phyloP scores from a whole-genome alignment of 2,888 invertebrate genomes.

The Bombyx huttoni region DNA sequence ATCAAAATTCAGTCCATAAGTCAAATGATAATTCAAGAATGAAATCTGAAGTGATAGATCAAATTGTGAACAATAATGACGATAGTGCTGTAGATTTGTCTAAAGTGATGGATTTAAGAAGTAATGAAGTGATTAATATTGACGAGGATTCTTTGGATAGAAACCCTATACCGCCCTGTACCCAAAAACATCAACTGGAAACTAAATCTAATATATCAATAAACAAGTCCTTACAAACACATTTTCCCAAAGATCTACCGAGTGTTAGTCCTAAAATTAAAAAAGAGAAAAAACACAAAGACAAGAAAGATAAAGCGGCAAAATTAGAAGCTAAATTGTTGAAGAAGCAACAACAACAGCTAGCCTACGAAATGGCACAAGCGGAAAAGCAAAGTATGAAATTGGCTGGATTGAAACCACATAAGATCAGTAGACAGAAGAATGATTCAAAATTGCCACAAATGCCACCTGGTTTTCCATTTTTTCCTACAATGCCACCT shows the following conservation, averaged over 20 bases:
- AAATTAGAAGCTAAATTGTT: constrained; percentile 59
- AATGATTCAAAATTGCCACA: constrained; percentile 51
- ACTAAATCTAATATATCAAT: constrained; percentile 50
- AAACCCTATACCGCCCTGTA: constrained; percentile 29
- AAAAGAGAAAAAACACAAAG: constrained; percentile 72
- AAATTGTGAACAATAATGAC: constrained; percentile 65
- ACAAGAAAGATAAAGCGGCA: constrained; percentile 62
- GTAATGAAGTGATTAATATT: constrained; percentile 62
- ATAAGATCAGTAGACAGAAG: constrained; percentile 53
- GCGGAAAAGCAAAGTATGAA: constrained; percentile 50
- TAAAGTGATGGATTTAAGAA: constrained; percentile 60
- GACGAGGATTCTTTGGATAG: constrained; percentile 62
- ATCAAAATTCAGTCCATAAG: constrained; percentile 36
- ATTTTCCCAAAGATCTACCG: constrained; percentile 67
- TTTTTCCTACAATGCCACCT: constrained; percentile 56
- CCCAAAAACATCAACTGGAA: constrained; percentile 27
- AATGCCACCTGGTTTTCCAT: constrained; percentile 57
- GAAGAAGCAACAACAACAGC: constrained; percentile 59
- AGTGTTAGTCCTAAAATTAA: constrained; percentile 70
- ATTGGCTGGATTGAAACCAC: constrained; percentile 36
- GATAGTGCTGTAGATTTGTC: constrained; percentile 64
- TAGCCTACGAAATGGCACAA: constrained; percentile 53
- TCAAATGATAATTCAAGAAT: constrained; percentile 35
- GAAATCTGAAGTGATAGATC: constrained; percentile 39
- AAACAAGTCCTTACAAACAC: constrained; percentile 55